A percentile compares a stretch with the other conserved stretches of the same genome.
Evolutionary conservation across 92 coral and sea anemone species (phyloP).

Genomic region (Heliopora coerulea): DNA sequence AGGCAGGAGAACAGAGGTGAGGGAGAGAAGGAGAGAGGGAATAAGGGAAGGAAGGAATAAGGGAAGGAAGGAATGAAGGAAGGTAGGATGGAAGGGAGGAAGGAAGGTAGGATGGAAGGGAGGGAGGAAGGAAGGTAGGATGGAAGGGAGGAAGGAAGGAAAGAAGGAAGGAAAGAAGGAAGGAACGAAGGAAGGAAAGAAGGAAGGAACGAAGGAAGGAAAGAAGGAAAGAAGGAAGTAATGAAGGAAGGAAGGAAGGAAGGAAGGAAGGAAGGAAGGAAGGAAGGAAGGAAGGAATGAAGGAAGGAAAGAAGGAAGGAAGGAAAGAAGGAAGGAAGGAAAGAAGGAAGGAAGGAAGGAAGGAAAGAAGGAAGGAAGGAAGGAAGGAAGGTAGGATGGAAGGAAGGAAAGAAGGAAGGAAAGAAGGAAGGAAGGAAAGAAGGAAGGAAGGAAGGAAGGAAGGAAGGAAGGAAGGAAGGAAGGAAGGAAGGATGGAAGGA

Average conservation of each 20-base stretch:
- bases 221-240: background rate
- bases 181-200: no score
- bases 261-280: background rate
- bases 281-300: background rate
- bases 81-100: no score
- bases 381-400: slow-evolving; percentile 7
- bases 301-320: no score
- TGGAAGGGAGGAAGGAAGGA: no score
- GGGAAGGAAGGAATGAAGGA: no score
- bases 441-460: slow-evolving; percentile 11
- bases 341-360: slow-evolving; percentile 12
- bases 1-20: no score
- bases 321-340: slow-evolving; percentile 1
- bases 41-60: no score
- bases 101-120: no score
- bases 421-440: background rate
- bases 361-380: background rate
- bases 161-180: no score
- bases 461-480: background rate
- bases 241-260: background rate
- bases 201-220: background rate
- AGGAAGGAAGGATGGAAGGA: slow-evolving; percentile 23
- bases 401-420: background rate
- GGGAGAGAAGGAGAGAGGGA: no score
- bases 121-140: no score